phyloP scores from a whole-genome alignment of 2,113 vertebrate species.

The Macquaria ambigua region DNA sequence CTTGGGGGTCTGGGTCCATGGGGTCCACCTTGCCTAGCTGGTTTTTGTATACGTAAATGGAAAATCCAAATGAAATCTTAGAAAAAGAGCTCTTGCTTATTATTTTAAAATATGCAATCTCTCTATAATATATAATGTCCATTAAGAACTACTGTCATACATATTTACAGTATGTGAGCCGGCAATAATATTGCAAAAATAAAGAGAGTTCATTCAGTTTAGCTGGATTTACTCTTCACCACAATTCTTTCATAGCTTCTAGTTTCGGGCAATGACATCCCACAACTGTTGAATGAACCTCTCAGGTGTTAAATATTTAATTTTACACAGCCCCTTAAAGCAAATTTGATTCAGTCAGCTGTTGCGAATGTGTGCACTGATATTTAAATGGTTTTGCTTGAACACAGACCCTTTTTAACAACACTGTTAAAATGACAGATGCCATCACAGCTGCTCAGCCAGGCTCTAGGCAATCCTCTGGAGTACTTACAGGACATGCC shows the following conservation, averaged over 20 bases:
- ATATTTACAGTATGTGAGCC: not conserved
- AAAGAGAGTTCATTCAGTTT: not conserved
- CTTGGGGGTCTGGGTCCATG: not conserved
- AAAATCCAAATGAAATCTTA: not conserved
- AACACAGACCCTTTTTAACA: slow-evolving; percentile 43
- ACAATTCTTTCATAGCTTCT: not conserved
- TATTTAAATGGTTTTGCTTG: slow-evolving; percentile 39
- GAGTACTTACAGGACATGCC: not conserved
- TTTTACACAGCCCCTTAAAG: slow-evolving; percentile 19
- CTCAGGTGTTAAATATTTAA: slow-evolving; percentile 36
- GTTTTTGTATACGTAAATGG: not conserved
- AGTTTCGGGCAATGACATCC: not conserved
- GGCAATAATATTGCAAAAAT: not conserved
- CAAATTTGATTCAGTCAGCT: slow-evolving; percentile 39
- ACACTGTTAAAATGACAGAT: slow-evolving; percentile 51
- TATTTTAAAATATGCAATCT: not conserved
- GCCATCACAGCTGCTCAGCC: slow-evolving; percentile 46
- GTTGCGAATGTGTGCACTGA: slow-evolving; percentile 22
- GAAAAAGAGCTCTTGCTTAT: not conserved
- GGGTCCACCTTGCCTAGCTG: not conserved
- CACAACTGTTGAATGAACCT: slow-evolving; percentile 9
- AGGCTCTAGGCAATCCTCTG: not conserved
- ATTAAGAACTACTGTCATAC: not conserved
- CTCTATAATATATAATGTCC: not conserved
- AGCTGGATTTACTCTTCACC: not conserved